phyloP scores from a whole-genome alignment of 2,113 vertebrate species.

The Talpa occidentalis region DNA sequence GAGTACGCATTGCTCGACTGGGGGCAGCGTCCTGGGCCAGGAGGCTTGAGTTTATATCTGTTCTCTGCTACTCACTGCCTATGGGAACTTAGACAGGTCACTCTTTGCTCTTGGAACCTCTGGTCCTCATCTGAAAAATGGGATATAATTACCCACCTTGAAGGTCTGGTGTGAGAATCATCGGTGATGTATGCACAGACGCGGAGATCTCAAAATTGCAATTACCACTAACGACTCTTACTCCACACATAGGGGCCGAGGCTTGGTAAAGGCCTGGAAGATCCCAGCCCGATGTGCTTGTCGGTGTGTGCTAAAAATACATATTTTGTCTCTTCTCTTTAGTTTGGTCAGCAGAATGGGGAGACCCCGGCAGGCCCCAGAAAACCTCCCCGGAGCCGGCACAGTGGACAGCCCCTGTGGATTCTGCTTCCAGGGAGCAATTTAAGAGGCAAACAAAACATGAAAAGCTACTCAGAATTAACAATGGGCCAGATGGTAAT shows the following conservation, averaged over 20 bases:
- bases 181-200: fast-evolving
- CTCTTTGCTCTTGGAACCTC: neutral
- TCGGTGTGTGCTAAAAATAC: constrained; percentile 43
- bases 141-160: fast-evolving
- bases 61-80: neutral
- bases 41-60: neutral
- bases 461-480: constrained; percentile 72
- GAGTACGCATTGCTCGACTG: neutral
- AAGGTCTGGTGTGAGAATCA: neutral
- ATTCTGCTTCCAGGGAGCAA: constrained; percentile 57
- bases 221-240: too few relatives aligned
- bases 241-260: neutral
- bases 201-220: neutral
- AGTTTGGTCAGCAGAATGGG: constrained; percentile 58
- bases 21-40: neutral
- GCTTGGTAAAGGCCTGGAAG: neutral
- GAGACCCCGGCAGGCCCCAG: constrained; percentile 42
- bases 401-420: neutral
- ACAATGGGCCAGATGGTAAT: constrained; percentile 83
- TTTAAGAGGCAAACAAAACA: constrained; percentile 79
- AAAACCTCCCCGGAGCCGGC: neutral
- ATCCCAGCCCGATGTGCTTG: neutral
- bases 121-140: neutral
- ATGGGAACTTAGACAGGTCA: neutral
- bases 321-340: neutral